Evolutionary conservation across 2,797 vertebrate species (phyloP).

Genomic region (Hoplostethus mediterraneus): DNA sequence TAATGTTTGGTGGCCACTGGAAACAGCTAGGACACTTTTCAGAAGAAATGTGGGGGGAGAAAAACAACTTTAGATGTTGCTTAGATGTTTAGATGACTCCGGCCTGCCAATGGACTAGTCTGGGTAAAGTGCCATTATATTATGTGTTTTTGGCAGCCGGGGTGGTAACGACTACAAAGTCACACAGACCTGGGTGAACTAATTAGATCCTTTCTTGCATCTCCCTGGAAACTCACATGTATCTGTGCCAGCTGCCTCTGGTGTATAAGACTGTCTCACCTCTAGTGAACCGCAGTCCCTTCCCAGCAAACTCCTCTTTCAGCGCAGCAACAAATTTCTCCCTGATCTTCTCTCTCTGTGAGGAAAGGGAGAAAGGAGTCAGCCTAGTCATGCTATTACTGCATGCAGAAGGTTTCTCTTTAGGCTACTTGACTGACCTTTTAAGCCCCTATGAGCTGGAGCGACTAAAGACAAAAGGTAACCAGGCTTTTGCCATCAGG

Average conservation of each 20-base stretch:
- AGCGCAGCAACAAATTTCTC: constrained; percentile 97
- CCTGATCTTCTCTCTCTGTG: constrained; percentile 94
- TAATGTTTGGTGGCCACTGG: not conserved
- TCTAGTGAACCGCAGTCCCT: constrained; percentile 93
- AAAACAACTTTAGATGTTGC: not conserved
- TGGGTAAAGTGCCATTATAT: not conserved
- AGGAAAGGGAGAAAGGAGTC: constrained; percentile 13
- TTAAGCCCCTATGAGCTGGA: too few species aligned
- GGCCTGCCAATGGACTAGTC: not conserved
- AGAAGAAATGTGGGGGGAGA: not conserved
- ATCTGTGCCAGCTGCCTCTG: constrained; percentile 10
- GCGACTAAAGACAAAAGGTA: too few species aligned
- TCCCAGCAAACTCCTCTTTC: constrained; percentile 95
- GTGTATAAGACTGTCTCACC: constrained; percentile 76
- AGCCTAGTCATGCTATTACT: not conserved
- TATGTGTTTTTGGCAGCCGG: not conserved
- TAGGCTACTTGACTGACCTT: too few species aligned
- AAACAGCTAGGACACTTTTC: not conserved
- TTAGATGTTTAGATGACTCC: too few species aligned
- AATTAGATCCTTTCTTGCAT: not conserved
- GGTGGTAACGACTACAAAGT: not conserved
- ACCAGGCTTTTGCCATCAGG: too few species aligned
- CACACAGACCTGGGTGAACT: not conserved
- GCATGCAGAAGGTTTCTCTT: too few species aligned
- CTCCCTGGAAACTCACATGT: not conserved